phyloP scores from a whole-genome alignment of 23 tunicate species.

The Oikopleura vanhoeffeni region DNA sequence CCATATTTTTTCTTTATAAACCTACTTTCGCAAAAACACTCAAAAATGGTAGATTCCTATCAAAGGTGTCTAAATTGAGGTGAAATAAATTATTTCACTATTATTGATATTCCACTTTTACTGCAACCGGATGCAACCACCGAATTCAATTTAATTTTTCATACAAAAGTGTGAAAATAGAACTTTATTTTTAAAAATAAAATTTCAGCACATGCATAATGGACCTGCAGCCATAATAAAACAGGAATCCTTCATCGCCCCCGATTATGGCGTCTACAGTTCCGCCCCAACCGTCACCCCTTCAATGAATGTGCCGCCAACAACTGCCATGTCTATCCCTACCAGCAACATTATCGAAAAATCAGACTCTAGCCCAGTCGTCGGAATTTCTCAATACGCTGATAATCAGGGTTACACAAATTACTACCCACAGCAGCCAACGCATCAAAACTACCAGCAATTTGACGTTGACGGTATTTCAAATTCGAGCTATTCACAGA shows the following conservation, averaged over 20 bases:
- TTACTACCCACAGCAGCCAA: not conserved
- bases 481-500: too few species aligned
- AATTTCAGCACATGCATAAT: too few species aligned
- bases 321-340: not conserved
- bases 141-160: too few species aligned
- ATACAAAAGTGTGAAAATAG: too few species aligned
- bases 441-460: not conserved
- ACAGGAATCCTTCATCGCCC: not conserved
- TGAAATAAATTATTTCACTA: too few species aligned
- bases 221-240: not conserved
- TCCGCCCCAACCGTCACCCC: not conserved
- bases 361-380: not conserved
- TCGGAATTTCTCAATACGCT: not conserved
- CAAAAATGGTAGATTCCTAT: too few species aligned
- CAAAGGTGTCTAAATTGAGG: too few species aligned
- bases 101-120: too few species aligned
- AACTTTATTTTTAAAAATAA: too few species aligned
- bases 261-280: not conserved
- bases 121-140: too few species aligned
- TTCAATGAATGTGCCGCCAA: not conserved
- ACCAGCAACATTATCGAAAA: not conserved
- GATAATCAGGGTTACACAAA: not conserved
- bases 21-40: too few species aligned
- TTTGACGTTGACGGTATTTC: not conserved
- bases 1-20: too few species aligned